Evolutionary conservation across 2,797 vertebrate genomes (phyloP).

Genomic region (Xiphophorus birchmanni): DNA sequence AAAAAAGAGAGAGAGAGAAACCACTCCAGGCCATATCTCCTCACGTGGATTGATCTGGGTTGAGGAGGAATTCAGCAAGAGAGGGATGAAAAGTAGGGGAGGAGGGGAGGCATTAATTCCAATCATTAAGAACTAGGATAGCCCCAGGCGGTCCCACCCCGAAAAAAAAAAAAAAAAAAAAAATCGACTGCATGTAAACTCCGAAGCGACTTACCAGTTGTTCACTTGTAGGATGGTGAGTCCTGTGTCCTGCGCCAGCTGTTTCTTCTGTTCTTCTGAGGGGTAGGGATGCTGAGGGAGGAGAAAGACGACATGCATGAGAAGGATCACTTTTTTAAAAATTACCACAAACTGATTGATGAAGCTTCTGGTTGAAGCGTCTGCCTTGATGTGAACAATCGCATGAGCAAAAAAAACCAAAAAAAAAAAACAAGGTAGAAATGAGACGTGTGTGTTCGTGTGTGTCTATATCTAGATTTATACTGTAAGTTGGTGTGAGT

Average conservation of each 20-base stretch:
- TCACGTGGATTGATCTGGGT: constrained; percentile 78
- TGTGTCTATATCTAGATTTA: constrained; percentile 33
- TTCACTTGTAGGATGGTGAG: constrained; percentile 99
- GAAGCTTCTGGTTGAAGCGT: constrained; percentile 44
- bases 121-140: constrained; percentile 78
- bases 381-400: constrained; percentile 45
- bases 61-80: constrained; percentile 68
- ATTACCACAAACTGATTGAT: constrained; percentile 63
- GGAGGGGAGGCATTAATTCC: constrained; percentile 76
- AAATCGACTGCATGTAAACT: constrained; percentile 78
- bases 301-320: constrained; percentile 34
- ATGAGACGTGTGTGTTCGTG: constrained; percentile 73
- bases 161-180: constrained; percentile 8
- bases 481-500: constrained; percentile 45
- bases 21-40: constrained; percentile 73
- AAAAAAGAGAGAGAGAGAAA: constrained; percentile 58
- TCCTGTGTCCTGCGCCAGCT: constrained; percentile 99
- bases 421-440: constrained; percentile 55
- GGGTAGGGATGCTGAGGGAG: constrained; percentile 94
- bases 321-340: constrained; percentile 22
- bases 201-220: constrained; percentile 89
- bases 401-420: constrained; percentile 19
- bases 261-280: constrained; percentile 99
- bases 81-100: constrained; percentile 47
- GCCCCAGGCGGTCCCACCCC: constrained; percentile 70